These are phyloP conservation scores for Ichneumoninae sp. DNA, from an alignment of 2,888 invertebrate genomes.

Conservation along the genomic window DNA sequence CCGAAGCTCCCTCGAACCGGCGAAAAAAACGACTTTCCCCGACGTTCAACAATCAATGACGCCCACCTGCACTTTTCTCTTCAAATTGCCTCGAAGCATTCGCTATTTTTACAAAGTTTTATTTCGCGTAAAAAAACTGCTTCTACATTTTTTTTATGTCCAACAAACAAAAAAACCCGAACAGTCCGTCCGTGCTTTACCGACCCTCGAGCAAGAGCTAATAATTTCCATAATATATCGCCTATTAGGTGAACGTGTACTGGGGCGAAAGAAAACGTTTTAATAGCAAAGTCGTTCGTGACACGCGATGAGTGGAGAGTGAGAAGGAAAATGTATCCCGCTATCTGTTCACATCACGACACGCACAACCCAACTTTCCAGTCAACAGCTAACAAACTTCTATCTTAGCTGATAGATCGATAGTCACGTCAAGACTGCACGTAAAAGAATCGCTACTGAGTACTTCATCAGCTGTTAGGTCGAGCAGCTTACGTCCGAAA, in stretches of 20 bases:
- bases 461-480: too few species aligned
- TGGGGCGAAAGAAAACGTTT: neutral
- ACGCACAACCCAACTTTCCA: too few species aligned
- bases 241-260: neutral
- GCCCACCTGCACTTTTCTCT: neutral
- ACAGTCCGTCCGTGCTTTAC: neutral
- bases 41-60: neutral
- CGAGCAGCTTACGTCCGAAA: neutral
- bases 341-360: too few species aligned
- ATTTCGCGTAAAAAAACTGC: neutral
- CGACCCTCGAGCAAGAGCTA: neutral
- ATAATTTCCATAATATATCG: neutral
- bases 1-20: too few species aligned
- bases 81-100: neutral
- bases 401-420: too few species aligned
- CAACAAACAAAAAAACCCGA: neutral
- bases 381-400: too few species aligned
- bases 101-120: neutral
- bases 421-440: too few species aligned
- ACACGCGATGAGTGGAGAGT: constrained; percentile 25
- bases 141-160: neutral
- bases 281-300: constrained; percentile 13
- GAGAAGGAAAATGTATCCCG: neutral
- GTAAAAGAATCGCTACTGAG: too few species aligned
- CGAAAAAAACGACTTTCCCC: neutral